A percentile compares a stretch with the other conserved stretches of the same genome.
These are phyloP conservation scores for Caenorhabditis imperialis DNA, from an alignment of 2,888 invertebrate species.

Conservation along the genomic window DNA sequence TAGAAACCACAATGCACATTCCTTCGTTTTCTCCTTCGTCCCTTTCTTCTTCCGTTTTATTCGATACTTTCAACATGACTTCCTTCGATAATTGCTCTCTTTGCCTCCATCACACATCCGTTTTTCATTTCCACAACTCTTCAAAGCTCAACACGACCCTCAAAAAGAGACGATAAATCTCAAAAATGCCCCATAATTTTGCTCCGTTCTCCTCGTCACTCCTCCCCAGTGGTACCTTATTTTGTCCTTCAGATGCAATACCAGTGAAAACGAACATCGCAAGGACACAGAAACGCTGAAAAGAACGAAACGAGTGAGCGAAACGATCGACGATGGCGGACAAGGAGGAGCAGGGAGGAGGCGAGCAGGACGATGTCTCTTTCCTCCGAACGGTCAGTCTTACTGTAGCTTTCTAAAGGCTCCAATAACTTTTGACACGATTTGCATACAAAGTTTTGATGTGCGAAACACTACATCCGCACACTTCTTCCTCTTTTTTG, in stretches of 20 bases:
- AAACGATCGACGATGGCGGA: slow-evolving; percentile 77
- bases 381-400: slow-evolving; percentile 92
- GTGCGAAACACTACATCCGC: no score
- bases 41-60: slow-evolving; percentile 30
- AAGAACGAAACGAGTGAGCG: slow-evolving; percentile 6
- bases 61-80: slow-evolving; percentile 39
- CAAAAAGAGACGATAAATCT: slow-evolving; percentile 29
- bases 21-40: slow-evolving; percentile 11
- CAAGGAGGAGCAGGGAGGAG: slow-evolving; percentile 84
- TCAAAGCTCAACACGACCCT: slow-evolving; percentile 4
- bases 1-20: slow-evolving; percentile 44
- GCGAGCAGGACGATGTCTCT: slow-evolving; percentile 99
- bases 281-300: neutral
- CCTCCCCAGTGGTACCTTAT: slow-evolving; percentile 27
- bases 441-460: neutral
- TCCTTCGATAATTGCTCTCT: slow-evolving; percentile 20
- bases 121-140: neutral
- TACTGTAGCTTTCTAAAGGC: no score
- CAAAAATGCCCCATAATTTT: slow-evolving; percentile 41
- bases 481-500: no score
- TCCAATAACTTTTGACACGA: neutral
- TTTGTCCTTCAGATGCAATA: slow-evolving; percentile 39
- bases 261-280: slow-evolving; percentile 13
- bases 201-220: slow-evolving; percentile 6
- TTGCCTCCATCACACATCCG: slow-evolving; percentile 8